These are phyloP conservation scores for Rhombomys opimus DNA, from an alignment of 2,113 vertebrate genomes.

Conservation along the genomic window DNA sequence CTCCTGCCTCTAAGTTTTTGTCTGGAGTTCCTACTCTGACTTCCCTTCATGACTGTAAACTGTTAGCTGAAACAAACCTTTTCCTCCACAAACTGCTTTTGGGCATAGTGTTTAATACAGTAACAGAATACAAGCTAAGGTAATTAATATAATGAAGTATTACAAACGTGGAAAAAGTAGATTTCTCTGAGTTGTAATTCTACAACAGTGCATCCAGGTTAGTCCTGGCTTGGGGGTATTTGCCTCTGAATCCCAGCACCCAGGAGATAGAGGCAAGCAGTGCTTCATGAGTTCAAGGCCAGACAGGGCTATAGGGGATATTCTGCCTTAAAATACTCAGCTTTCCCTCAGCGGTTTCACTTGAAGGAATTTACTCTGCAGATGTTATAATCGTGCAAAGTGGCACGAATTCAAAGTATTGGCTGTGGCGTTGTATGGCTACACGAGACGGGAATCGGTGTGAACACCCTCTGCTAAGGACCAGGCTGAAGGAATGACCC, in stretches of 20 bases:
- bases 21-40: background rate
- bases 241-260: background rate
- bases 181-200: slow-evolving; percentile 19
- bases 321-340: background rate
- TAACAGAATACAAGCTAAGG: background rate
- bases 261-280: background rate
- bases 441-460: background rate
- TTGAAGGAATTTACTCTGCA: slow-evolving; percentile 39
- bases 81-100: background rate
- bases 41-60: background rate
- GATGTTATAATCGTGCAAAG: slow-evolving; percentile 15
- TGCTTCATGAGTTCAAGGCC: background rate
- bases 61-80: background rate
- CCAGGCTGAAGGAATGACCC: background rate
- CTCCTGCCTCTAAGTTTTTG: background rate
- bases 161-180: background rate
- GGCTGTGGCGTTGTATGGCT: background rate
- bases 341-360: background rate
- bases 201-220: background rate
- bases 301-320: background rate
- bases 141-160: background rate
- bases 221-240: too few relatives aligned
- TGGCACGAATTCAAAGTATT: background rate
- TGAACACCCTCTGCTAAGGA: background rate
- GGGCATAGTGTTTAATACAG: background rate